These are phyloP conservation scores for Coptodon rendalli DNA, from an alignment of 2,113 vertebrate species.

Conservation along the genomic window DNA sequence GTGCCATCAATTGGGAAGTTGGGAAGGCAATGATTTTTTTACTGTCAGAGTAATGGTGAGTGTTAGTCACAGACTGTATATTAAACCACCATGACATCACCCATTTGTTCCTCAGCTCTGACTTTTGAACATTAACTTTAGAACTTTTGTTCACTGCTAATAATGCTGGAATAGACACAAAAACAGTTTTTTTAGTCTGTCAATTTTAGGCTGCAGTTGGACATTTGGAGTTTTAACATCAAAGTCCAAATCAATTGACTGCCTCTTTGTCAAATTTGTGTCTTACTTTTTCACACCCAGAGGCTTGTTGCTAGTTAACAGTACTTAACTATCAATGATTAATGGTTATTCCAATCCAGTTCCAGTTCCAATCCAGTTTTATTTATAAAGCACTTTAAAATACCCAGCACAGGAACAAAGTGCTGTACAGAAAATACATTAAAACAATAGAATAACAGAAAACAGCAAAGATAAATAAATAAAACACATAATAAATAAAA, in stretches of 20 bases:
- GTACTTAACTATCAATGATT: neutral
- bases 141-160: neutral
- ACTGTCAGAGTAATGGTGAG: neutral
- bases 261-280: neutral
- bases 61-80: neutral
- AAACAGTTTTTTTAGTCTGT: fast-evolving
- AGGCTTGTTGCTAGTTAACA: neutral
- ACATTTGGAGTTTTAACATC: neutral
- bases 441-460: no score
- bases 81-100: neutral
- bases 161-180: neutral
- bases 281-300: neutral
- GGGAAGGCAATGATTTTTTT: neutral
- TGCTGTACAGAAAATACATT: no score
- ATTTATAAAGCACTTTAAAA: no score
- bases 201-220: neutral
- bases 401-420: no score
- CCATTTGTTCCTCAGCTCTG: neutral
- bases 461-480: no score
- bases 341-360: fast-evolving
- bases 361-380: no score
- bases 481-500: no score
- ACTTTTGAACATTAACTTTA: neutral
- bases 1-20: neutral
- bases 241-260: neutral